phyloP scores from a whole-genome alignment of 2,113 vertebrate species.

The Pavo muticus region DNA sequence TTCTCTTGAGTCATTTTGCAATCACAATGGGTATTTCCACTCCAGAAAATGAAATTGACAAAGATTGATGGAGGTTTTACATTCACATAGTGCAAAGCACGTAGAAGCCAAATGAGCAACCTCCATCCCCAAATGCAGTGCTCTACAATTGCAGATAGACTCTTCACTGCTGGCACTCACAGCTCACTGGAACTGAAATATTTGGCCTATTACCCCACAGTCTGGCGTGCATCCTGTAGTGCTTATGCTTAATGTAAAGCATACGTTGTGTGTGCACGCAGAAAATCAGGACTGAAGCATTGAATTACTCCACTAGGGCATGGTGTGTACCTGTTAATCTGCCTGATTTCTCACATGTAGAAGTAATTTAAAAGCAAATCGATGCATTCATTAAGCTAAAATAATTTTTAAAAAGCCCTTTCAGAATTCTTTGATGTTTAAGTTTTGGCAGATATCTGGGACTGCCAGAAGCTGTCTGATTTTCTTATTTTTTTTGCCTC shows the following conservation, averaged over 20 bases:
- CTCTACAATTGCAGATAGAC: rapidly evolving
- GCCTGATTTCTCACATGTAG: background rate
- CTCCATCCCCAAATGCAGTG: background rate
- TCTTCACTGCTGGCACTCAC: background rate
- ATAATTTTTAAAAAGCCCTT: background rate
- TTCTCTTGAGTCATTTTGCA: background rate
- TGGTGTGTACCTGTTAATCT: background rate
- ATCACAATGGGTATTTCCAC: background rate
- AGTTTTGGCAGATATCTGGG: background rate
- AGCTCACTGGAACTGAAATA: background rate
- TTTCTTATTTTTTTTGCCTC: background rate
- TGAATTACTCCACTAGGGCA: background rate
- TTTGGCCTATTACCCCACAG: background rate
- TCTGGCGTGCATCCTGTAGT: rapidly evolving
- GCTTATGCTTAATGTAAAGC: background rate
- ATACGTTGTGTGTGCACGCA: background rate
- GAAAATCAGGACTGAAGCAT: background rate
- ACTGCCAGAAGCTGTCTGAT: background rate
- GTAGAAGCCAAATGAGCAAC: rapidly evolving
- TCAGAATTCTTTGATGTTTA: background rate
- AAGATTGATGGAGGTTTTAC: background rate
- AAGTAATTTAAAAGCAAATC: background rate
- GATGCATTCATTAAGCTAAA: background rate
- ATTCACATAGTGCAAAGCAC: rapidly evolving
- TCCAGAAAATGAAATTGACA: rapidly evolving